Evolutionary conservation across 1,140 invertebrate species (phyloP).

Genomic region (Formica exsecta): DNA sequence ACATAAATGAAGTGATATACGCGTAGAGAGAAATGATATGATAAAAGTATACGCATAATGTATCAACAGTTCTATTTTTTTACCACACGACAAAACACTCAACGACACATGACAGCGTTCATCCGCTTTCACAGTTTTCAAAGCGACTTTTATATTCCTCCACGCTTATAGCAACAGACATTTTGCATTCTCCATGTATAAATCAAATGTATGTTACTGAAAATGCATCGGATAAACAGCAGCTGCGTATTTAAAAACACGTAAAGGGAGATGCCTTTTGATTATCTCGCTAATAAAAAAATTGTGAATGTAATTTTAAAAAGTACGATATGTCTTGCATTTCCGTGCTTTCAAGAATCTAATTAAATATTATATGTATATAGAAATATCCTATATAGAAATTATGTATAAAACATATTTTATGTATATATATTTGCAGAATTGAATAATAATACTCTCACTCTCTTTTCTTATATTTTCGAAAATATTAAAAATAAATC

Average conservation of each 20-base stretch:
- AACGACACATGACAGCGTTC: constrained; percentile 52
- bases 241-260: background rate
- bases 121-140: constrained; percentile 63
- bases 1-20: constrained; percentile 40
- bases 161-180: constrained; percentile 23
- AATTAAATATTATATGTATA: background rate
- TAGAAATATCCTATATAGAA: background rate
- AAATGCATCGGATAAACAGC: constrained; percentile 41
- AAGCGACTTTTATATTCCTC: constrained; percentile 66
- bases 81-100: constrained; percentile 43
- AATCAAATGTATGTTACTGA: constrained; percentile 35
- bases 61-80: constrained; percentile 49
- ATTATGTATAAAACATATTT: background rate
- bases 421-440: background rate
- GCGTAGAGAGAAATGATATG: constrained; percentile 24
- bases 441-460: background rate
- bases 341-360: background rate
- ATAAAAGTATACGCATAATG: constrained; percentile 53
- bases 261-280: background rate
- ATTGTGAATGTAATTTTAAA: background rate
- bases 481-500: constrained; percentile 14
- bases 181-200: constrained; percentile 57
- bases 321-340: background rate
- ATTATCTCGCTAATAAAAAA: background rate
- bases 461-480: background rate